phyloP scores from a whole-genome alignment of 2,113 vertebrate genomes.

The Ellobius talpinus region DNA sequence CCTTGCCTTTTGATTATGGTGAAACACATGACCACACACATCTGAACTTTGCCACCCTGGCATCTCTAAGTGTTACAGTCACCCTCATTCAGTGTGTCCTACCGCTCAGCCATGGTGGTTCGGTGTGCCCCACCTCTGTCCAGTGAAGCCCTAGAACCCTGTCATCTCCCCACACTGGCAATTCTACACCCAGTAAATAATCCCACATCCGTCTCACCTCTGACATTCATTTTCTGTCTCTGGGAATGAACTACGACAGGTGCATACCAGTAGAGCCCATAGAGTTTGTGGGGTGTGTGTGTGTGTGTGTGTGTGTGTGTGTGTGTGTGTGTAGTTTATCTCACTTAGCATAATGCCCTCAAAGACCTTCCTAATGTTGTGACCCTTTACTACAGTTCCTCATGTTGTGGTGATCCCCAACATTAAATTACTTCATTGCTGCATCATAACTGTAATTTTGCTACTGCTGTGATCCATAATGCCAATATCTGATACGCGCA shows the following conservation, averaged over 20 bases:
- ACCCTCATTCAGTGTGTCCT: background rate
- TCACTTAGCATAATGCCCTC: background rate
- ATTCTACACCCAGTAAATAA: background rate
- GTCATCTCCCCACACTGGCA: background rate
- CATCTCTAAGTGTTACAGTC: background rate
- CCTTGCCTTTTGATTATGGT: background rate
- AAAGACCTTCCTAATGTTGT: background rate
- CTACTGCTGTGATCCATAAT: background rate
- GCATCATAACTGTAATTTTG: background rate
- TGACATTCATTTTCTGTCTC: background rate
- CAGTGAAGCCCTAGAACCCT: too few relatives aligned
- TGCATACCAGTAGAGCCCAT: background rate
- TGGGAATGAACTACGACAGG: background rate
- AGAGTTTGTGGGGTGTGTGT: background rate
- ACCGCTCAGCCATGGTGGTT: too few relatives aligned
- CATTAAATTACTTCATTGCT: background rate
- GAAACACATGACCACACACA: background rate
- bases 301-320: background rate
- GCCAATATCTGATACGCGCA: background rate
- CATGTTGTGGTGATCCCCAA: background rate
- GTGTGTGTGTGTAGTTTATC: background rate
- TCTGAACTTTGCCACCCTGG: background rate
- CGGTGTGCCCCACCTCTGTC: background rate
- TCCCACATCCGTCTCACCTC: background rate
- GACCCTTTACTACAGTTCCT: background rate